These are phyloP conservation scores for Drosophila peninsularis DNA, from an alignment of 2,888 invertebrate species.

Conservation along the genomic window DNA sequence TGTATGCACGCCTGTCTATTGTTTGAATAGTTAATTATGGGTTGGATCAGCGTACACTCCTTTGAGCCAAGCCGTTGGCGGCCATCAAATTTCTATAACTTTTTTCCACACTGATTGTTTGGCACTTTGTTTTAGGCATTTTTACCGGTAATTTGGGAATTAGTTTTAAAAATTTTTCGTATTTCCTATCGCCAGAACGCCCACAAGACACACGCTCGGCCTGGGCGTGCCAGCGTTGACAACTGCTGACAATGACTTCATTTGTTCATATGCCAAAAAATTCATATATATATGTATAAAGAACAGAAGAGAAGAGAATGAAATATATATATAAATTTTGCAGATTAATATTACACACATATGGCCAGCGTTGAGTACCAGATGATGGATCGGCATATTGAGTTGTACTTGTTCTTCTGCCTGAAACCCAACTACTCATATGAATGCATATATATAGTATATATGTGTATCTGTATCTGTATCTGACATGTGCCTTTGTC, in stretches of 20 bases:
- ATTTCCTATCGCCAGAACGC: conserved; percentile 22
- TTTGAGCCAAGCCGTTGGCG: conserved; percentile 57
- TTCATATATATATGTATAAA: conserved; percentile 1
- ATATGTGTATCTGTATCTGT: not conserved
- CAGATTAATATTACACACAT: conserved; percentile 76
- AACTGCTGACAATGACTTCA: conserved; percentile 78
- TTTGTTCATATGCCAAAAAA: conserved; percentile 53
- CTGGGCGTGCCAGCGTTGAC: conserved; percentile 70
- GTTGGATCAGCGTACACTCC: conserved; percentile 78
- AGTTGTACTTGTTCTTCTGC: conserved; percentile 50
- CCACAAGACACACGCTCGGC: conserved; percentile 29
- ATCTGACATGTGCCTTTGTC: conserved; percentile 55
- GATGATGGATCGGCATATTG: conserved; percentile 50
- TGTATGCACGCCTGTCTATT: conserved; percentile 66
- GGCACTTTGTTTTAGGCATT: conserved; percentile 64
- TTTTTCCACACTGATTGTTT: conserved; percentile 24
- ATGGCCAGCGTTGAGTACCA: conserved; percentile 48
- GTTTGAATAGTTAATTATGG: conserved; percentile 81
- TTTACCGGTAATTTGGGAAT: conserved; percentile 76
- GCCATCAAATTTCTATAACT: conserved; percentile 25
- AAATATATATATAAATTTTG: conserved; percentile 28
- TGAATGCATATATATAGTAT: conserved; percentile 1
- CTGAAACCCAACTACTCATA: conserved; percentile 28
- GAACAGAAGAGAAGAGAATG: not conserved
- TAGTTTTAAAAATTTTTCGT: conserved; percentile 60